Evolutionary conservation across 2,113 vertebrate species (phyloP), one percentile per base, ranked within the genome.

Genomic region (Sturnus vulgaris): DNA sequence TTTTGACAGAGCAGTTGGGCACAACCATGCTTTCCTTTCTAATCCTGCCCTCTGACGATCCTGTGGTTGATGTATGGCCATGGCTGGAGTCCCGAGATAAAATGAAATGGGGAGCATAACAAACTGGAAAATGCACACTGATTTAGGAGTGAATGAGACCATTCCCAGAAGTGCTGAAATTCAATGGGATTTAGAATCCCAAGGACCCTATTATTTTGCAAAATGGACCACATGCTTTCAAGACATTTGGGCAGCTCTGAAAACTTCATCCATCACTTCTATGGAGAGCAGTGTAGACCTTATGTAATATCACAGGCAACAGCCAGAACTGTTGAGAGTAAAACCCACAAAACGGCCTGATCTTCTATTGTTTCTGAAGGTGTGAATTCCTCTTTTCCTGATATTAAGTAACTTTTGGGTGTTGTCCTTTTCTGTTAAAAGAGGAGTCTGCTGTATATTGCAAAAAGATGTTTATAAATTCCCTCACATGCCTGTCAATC

Each of bases 361-460:
- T 93, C 30, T 72, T 65, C 88, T 78, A 84, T 97, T 95, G 91
- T 95, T 97, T 94, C 64, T 56, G 91, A 95, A 97, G 96, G 94
- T 93, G 94, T 16, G 13, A 94, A 95, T 95, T 94, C 92, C 88
- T 88, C 68, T 94, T 88, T 95, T 94, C 86, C 91, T 97, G 86
- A 78, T 93, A 61, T 94, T 90, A 94, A 95, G 88, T 92, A 93
- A 94, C 69, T 90, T 81, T 14, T 37, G 86, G 92, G 80, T 94
- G 86, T 93, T 93, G 71, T 70, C 71, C 28, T 76, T 82, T 81
- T 81, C 76, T 88, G 39, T 75, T 83, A 70, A 86, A 93, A 90
- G 47, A 78, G 44, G 50, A 92, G 31, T 65, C 82, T 93, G 66
- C 60, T 73, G 50, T 78, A 64, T 70, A 50, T 76, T 77, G 63